phyloP scores from a whole-genome alignment of 2,797 vertebrate species.

The Hemitrygon akajei region DNA sequence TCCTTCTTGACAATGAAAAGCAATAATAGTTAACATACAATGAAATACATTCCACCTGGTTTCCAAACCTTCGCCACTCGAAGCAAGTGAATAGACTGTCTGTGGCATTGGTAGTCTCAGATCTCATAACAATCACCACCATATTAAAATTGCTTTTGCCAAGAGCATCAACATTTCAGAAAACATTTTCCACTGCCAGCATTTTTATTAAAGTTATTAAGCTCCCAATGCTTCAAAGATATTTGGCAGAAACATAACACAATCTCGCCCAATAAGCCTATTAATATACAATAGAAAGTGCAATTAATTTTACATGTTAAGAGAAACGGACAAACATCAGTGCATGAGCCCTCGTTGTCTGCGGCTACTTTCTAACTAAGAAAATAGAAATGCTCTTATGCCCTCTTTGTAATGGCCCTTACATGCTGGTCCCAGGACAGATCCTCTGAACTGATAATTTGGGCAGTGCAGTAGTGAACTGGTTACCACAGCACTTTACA shows the following conservation, averaged over 20 bases:
- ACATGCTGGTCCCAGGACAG: too few relatives aligned
- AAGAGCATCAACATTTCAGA: neutral
- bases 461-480: too few relatives aligned
- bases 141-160: neutral
- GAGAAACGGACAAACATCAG: neutral
- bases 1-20: neutral
- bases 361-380: neutral
- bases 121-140: neutral
- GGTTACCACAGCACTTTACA: too few relatives aligned
- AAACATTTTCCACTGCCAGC: neutral
- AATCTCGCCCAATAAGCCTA: neutral
- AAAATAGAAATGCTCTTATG: too few relatives aligned
- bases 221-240: neutral
- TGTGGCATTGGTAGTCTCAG: neutral
- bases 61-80: neutral
- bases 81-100: neutral
- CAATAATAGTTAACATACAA: neutral
- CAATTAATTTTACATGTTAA: neutral
- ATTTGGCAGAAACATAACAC: neutral
- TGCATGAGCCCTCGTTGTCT: neutral
- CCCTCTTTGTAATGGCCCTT: too few relatives aligned
- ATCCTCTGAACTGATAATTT: too few relatives aligned
- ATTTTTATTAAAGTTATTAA: constrained; percentile 1
- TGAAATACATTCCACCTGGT: neutral
- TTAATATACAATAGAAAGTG: neutral